Conservation (phyloP, 2,888 invertebrate species). For the Polydrusus pterygomalis region DNA sequence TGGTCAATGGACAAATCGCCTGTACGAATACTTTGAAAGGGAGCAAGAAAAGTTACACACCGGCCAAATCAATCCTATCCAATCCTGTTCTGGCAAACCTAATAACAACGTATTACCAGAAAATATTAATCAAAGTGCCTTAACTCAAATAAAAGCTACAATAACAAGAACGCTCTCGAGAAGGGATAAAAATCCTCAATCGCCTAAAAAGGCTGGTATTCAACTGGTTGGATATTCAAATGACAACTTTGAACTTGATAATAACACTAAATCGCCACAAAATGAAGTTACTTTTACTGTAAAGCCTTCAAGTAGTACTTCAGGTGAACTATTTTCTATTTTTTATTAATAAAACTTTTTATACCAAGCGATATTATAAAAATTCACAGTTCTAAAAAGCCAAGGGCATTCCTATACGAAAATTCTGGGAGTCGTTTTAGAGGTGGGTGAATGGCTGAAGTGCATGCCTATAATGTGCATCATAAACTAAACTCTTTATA, state of each 20-base stretch:
- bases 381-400: too few species aligned
- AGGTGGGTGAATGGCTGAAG: too few species aligned
- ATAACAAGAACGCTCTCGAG: slow-evolving; percentile 75
- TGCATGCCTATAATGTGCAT: too few species aligned
- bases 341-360: too few species aligned
- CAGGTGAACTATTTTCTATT: slow-evolving; percentile 59
- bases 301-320: slow-evolving; percentile 66
- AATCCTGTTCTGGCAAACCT: slow-evolving; percentile 18
- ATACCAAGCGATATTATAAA: too few species aligned
- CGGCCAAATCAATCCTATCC: slow-evolving; percentile 74
- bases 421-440: too few species aligned
- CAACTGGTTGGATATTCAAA: slow-evolving; percentile 70
- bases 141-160: slow-evolving; percentile 70
- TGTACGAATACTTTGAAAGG: slow-evolving; percentile 89
- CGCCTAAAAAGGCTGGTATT: slow-evolving; percentile 61
- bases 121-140: slow-evolving; percentile 63
- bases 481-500: too few species aligned
- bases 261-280: slow-evolving; percentile 57
- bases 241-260: slow-evolving; percentile 66
- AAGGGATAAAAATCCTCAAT: slow-evolving; percentile 66
- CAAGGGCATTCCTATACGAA: too few species aligned
- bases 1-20: slow-evolving; percentile 94
- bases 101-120: slow-evolving; percentile 12
- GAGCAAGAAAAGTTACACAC: slow-evolving; percentile 85
- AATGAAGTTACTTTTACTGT: slow-evolving; percentile 62